A percentile compares a stretch with the other conserved stretches of the same genome.
phyloP scores from a whole-genome alignment of 2,113 vertebrate genomes.

The Burhinus bistriatus region DNA sequence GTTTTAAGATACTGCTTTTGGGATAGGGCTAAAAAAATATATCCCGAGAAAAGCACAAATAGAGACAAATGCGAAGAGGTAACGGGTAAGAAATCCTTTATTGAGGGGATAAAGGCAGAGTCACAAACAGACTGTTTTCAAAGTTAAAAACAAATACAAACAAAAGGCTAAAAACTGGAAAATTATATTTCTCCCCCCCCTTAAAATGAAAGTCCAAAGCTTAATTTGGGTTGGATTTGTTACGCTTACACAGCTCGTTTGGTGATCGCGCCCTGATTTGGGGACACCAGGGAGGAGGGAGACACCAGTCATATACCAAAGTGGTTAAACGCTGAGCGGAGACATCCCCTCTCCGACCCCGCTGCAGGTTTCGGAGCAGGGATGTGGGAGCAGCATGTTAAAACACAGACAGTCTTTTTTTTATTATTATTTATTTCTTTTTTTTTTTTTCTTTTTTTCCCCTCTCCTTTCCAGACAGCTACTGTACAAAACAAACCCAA shows the following conservation, averaged over 20 bases:
- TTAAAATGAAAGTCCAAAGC: not conserved
- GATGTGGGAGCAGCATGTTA: slow-evolving; percentile 69
- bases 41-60: not conserved
- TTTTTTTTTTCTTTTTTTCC: not conserved
- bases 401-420: slow-evolving; percentile 39
- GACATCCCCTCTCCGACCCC: not conserved
- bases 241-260: not conserved
- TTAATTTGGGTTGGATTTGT: not conserved
- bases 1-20: not conserved
- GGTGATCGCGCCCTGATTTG: not conserved
- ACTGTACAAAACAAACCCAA: slow-evolving; percentile 78
- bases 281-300: not conserved
- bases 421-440: not conserved
- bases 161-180: not conserved
- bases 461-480: slow-evolving; percentile 69
- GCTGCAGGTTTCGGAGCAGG: not conserved
- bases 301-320: not conserved
- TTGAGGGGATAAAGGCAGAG: slow-evolving; percentile 52
- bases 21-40: not conserved
- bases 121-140: slow-evolving; percentile 9
- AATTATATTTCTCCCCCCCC: not conserved
- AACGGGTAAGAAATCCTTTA: slow-evolving; percentile 56
- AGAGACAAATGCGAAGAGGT: not conserved
- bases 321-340: not conserved
- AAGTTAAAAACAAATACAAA: slow-evolving; percentile 27